A percentile compares a stretch with the other conserved stretches of the same genome.
phyloP scores from a whole-genome alignment of 2,888 invertebrate genomes.

The Drosophila aldrichi region DNA sequence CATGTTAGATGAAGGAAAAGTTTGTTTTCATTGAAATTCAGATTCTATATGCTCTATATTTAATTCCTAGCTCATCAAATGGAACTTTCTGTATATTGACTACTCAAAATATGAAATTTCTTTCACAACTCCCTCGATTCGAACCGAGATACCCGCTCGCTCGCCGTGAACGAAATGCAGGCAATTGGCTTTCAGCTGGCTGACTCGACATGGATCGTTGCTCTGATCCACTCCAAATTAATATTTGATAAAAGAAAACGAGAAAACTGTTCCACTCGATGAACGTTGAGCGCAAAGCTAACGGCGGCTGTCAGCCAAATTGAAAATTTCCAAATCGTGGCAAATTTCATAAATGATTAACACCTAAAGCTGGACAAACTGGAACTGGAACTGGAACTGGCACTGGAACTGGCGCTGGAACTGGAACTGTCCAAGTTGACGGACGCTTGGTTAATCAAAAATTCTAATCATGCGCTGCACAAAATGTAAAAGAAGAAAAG shows the following conservation, averaged over 20 bases:
- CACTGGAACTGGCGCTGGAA: conserved; percentile 48
- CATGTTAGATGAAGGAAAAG: no score
- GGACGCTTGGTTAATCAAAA: conserved; percentile 73
- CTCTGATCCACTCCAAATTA: conserved; percentile 13
- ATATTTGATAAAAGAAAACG: conserved; percentile 28
- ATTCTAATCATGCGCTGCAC: conserved; percentile 65
- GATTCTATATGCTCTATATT: no score
- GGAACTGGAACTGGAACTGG: conserved; percentile 42
- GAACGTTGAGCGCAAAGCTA: conserved; percentile 40
- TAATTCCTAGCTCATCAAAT: no score
- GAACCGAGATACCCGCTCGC: neutral
- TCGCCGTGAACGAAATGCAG: conserved; percentile 1
- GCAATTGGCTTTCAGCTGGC: conserved; percentile 5
- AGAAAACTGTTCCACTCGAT: conserved; percentile 31
- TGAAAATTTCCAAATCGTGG: conserved; percentile 70
- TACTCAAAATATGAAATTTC: neutral
- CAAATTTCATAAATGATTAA: conserved; percentile 76
- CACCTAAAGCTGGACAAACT: conserved; percentile 82
- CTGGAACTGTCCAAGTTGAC: conserved; percentile 34
- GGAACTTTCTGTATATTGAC: neutral
- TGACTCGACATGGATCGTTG: conserved; percentile 6
- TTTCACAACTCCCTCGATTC: neutral
- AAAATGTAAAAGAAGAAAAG: neutral
- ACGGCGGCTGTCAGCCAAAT: conserved; percentile 67
- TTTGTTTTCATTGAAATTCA: no score